A percentile compares a stretch with the other conserved stretches of the same genome.
phyloP scores from a whole-genome alignment of 2,797 vertebrate species.

The Platalea minor region DNA sequence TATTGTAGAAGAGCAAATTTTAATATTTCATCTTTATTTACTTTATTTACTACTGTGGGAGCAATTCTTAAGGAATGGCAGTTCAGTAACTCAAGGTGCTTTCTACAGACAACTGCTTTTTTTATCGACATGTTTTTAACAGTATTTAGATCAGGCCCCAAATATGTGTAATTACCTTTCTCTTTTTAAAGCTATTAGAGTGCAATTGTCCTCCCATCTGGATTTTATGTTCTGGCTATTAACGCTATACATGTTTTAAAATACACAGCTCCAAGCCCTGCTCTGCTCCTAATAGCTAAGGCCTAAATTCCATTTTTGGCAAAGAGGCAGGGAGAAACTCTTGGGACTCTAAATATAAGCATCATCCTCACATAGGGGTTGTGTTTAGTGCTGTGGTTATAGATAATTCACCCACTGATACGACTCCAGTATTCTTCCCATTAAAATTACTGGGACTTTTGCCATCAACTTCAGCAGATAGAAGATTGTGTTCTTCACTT shows the following conservation, averaged over 20 bases:
- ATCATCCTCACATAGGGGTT: background rate
- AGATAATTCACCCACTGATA: background rate
- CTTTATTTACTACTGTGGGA: conserved; percentile 5
- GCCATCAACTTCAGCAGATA: background rate
- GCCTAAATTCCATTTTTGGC: background rate
- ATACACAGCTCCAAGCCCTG: background rate
- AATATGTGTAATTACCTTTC: background rate
- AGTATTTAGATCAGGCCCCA: background rate
- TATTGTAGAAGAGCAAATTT: background rate
- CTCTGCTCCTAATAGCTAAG: background rate
- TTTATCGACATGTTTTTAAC: background rate
- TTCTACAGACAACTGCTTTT: background rate
- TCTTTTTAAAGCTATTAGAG: background rate
- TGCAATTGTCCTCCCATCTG: background rate
- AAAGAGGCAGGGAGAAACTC: background rate
- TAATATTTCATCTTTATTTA: conserved; percentile 24
- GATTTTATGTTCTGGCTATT: background rate
- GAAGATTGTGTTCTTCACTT: background rate
- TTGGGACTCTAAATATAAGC: background rate
- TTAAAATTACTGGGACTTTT: background rate
- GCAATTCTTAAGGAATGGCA: background rate
- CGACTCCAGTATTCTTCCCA: background rate
- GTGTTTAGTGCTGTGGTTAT: background rate
- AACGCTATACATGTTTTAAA: background rate
- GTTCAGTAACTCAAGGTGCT: background rate